Conservation (phyloP, 2,888 invertebrate genomes). For the Polyommatus icarus region DNA sequence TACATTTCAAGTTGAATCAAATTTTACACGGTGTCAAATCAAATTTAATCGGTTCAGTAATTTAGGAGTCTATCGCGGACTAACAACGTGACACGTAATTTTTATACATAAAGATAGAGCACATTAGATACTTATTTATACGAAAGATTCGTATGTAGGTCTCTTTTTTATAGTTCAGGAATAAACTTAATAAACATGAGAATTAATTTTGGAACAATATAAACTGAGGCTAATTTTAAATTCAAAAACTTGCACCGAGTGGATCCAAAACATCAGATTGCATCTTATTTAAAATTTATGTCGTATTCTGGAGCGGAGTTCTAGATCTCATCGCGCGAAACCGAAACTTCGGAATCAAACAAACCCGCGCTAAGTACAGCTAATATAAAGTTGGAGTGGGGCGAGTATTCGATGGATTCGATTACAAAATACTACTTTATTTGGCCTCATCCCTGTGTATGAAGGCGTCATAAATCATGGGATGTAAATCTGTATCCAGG, state of each 20-base stretch:
- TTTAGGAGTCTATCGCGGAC: too few relatives aligned
- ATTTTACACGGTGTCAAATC: too few relatives aligned
- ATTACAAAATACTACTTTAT: constrained; percentile 40
- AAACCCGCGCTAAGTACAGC: constrained; percentile 23
- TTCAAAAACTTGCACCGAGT: constrained; percentile 16
- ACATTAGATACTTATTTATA: not conserved
- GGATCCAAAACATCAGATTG: not conserved
- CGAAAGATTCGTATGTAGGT: not conserved
- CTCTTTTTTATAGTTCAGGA: not conserved
- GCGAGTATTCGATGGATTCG: constrained; percentile 9
- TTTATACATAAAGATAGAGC: not conserved
- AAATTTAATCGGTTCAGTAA: too few relatives aligned
- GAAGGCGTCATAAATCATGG: constrained; percentile 78
- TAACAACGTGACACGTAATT: too few relatives aligned
- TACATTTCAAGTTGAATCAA: too few relatives aligned
- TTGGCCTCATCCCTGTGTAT: constrained; percentile 73
- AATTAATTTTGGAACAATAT: constrained; percentile 9
- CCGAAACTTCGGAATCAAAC: constrained; percentile 29
- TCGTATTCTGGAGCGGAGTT: constrained; percentile 26
- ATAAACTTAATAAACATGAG: not conserved
- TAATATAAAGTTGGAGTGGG: constrained; percentile 24
- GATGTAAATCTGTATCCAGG: constrained; percentile 79
- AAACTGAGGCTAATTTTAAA: constrained; percentile 19
- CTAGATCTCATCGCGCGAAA: constrained; percentile 26
- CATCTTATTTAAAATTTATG: constrained; percentile 30